These are phyloP conservation scores for Spicauda simplicius DNA, from an alignment of 2,888 invertebrate genomes.

Conservation along the genomic window DNA sequence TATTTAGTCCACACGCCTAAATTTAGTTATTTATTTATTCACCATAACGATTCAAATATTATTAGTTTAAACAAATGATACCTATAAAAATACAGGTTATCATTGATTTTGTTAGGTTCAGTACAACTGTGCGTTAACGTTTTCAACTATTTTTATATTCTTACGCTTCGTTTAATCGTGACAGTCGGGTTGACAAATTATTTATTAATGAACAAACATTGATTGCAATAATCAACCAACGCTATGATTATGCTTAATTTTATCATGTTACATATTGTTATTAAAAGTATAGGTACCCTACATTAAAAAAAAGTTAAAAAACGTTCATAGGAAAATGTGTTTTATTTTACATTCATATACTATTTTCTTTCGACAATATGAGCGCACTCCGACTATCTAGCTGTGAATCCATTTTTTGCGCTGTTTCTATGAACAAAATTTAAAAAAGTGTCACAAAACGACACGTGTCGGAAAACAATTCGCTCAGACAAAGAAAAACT, in stretches of 20 bases:
- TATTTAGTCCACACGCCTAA: slow-evolving; percentile 34
- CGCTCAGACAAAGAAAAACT: slow-evolving; percentile 52
- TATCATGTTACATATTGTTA: neutral
- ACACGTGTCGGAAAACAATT: slow-evolving; percentile 63
- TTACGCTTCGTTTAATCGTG: too few species aligned
- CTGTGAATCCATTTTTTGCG: slow-evolving; percentile 30
- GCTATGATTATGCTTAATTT: too few species aligned
- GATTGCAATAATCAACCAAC: too few species aligned
- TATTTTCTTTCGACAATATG: slow-evolving; percentile 16
- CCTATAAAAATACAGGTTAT: slow-evolving; percentile 13
- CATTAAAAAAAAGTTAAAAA: slow-evolving; percentile 25
- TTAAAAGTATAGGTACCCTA: too few species aligned
- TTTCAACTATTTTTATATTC: too few species aligned
- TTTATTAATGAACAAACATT: too few species aligned
- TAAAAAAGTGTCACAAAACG: slow-evolving; percentile 55
- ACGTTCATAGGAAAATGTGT: slow-evolving; percentile 13
- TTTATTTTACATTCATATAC: neutral
- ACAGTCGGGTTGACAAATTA: too few species aligned
- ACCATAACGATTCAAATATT: slow-evolving; percentile 35
- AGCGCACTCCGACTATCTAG: slow-evolving; percentile 4
- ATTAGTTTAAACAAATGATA: slow-evolving; percentile 23
- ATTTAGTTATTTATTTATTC: slow-evolving; percentile 35
- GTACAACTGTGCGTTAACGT: too few species aligned
- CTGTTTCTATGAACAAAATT: slow-evolving; percentile 28
- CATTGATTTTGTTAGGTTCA: neutral